Base-by-base conservation (phyloP, 2,113 vertebrate species). In the Haliaeetus leucogaster region DNA sequence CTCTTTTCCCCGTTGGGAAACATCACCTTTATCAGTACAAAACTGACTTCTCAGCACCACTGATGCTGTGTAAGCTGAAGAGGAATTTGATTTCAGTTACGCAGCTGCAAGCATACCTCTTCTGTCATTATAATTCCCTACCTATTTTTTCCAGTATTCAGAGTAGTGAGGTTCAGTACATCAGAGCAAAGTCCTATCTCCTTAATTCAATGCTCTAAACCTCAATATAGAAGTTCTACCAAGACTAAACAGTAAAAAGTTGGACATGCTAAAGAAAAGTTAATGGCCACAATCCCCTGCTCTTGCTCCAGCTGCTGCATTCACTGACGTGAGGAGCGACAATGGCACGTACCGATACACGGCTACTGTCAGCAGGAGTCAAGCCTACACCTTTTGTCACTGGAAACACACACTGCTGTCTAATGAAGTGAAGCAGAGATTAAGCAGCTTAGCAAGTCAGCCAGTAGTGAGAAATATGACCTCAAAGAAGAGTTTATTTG, bases 321-420 rank as follows among this genome's bases (percentile, higher is more conserved):
- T 85, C 29, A 5, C 38, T 42, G 13, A 4, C 0, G 0, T 18
- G 47, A 53, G 36, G 43, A 65, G 74, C 0, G 1, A 17, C 52
- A 20, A 13, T 1, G 32, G 36, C 59, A 5, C 1, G 3, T 61
- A 50, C n/a, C 7, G 13, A 21, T 8, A 36, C 50, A 36, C 8
- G 1, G 0, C 19, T 27, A 2, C 70, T 13, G 53, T 11, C 85
- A 77, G 84, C 52, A 56, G 58, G 48, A 85, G 67, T 6, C 66
- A 48, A 58, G 43, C 50, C 63, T 19, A 29, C 63, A 50, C 66
- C 92, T 93, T 61, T 45, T 65, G 85, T 53, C 87, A 32, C 78
- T 82, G 71, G 29, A 82, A 93, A 74, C 52, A 71, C 63, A 50
- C 30, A 7, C 0, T 67, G 23, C 48, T 82, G 62, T 34, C 84